Base-by-base conservation (phyloP, 1,140 invertebrate species). In the Dermatophagoides farinae region DNA sequence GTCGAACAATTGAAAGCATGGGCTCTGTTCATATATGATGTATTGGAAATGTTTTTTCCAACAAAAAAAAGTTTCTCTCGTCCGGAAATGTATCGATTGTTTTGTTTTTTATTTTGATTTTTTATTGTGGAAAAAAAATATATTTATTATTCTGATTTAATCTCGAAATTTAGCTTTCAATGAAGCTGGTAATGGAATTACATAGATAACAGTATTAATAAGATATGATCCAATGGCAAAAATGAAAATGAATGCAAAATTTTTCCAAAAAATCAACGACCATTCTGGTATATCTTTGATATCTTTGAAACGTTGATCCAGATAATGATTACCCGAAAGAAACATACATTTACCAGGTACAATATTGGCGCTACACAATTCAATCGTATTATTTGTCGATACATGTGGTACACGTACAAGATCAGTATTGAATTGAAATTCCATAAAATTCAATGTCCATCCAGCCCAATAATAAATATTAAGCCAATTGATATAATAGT, bases 91-190 rank as follows among this genome's bases (percentile, higher is more conserved):
- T n/a, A n/a, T n/a, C n/a, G n/a, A n/a, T n/a, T n/a, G n/a, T n/a
- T n/a, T n/a, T n/a, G n/a, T n/a, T n/a, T n/a, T n/a, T 31, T 2
- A 31, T 31, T 31, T 2, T 31, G 31, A 31, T 31, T n/a, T n/a
- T n/a, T n/a, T n/a, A 31, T 31, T 31, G 8, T 4, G 2, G 8
- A 31, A 31, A 31, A 31, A 2, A 31, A 31, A 31, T 8, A 31
- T 4, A 31, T 31, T 31, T 2, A 31, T 31, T 31, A 4, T 31
- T 31, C 2, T 31, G 43, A 20, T 16, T 55, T 23, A 85, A 69
- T 87, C 86, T 68, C 86, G 78, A 72, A 91, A 93, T 73, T 93
- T 93, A 23, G 82, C 80, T 70, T 86, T 88, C 8, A 91, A 77
- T 68, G 82, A 86, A n/a, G 81, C 78, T 0, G 88, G 86, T 60